These are phyloP conservation scores for Dysmachus trigonus DNA, from an alignment of 2,888 invertebrate genomes.

Conservation along the genomic window DNA sequence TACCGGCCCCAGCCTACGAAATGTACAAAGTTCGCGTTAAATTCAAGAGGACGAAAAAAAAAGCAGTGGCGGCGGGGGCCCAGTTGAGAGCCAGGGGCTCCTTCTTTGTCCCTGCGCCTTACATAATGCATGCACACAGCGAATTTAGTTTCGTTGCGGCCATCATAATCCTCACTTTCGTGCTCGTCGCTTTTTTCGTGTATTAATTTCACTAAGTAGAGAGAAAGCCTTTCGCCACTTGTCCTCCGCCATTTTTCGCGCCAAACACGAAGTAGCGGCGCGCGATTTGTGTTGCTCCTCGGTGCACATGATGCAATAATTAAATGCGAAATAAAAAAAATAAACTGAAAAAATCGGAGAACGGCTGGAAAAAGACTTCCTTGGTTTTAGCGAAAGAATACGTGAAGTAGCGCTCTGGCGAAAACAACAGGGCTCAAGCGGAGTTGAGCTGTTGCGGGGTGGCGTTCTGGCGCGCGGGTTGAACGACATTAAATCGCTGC, in stretches of 20 bases:
- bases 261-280: neutral
- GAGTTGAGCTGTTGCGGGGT: too few species aligned
- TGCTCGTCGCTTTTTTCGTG: slow-evolving; percentile 13
- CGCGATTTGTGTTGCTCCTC: neutral
- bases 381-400: neutral
- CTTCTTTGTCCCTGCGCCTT: slow-evolving; percentile 31
- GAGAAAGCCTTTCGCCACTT: slow-evolving; percentile 16
- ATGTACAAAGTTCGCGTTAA: neutral
- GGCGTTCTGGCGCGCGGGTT: too few species aligned
- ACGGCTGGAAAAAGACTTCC: slow-evolving; percentile 17
- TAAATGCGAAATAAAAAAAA: slow-evolving; percentile 37
- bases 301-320: slow-evolving; percentile 44
- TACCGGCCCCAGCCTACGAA: slow-evolving; percentile 5
- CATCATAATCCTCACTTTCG: slow-evolving; percentile 39
- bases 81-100: slow-evolving; percentile 21
- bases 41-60: slow-evolving; percentile 39
- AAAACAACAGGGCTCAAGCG: neutral
- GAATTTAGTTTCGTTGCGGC: slow-evolving; percentile 20
- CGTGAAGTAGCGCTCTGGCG: neutral
- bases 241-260: slow-evolving; percentile 7
- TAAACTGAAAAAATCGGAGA: slow-evolving; percentile 19
- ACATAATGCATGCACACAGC: slow-evolving; percentile 34
- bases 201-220: slow-evolving; percentile 39
- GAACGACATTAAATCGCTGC: slow-evolving; percentile 43
- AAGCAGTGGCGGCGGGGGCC: neutral